Evolutionary conservation across 2,888 invertebrate genomes (phyloP), one percentile per base, ranked within the genome.

Genomic region (Chydorus sphaericus): DNA sequence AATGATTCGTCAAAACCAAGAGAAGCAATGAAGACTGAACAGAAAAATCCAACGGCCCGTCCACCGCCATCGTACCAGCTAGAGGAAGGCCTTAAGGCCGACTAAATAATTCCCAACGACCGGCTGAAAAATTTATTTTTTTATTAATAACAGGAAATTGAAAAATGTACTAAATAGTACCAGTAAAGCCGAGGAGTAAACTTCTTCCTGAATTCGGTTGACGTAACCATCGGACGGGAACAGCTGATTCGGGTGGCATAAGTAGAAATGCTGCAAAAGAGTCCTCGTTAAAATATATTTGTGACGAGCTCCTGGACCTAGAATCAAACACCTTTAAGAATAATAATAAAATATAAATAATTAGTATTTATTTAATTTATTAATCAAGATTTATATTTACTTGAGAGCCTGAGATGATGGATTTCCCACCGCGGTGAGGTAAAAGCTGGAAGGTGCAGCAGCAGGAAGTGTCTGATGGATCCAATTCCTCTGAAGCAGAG

Each of bases 1-100:
- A 92, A 69, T 94, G 93, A 73, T 94, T 94, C 11, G 88, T 83
- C 59, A 98, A 71, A 44, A 93, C 83, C 58, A 97, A 74, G 29
- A 94, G 74, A 50, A 97, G 73, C 26, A 96, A 73, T 58, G 93
- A 78, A 61, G 93, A 90, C 71, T 94, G 91, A 72, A 87, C 88
- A 56, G 94, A 90, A 60, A 96, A 57, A 30, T 60, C 62, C 23
- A 61, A 61, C n/a, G 58, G 37, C 11, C 59, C 26, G n/a, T 61
- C 59, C 31, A 63, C 61, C 14, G 58, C 55, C 16, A n/a, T n/a
- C n/a, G n/a, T n/a, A n/a, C 60, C 59, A 31, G 58, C 53, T n/a
- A n/a, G n/a, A n/a, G n/a, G n/a, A n/a, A n/a, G n/a, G n/a, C n/a
- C n/a, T 6, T 58, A 4, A 5, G 33, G 26, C 11, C 55, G 39